These are phyloP conservation scores for Tachypleus tridentatus DNA, from an alignment of 1,140 invertebrate species.

Conservation along the genomic window DNA sequence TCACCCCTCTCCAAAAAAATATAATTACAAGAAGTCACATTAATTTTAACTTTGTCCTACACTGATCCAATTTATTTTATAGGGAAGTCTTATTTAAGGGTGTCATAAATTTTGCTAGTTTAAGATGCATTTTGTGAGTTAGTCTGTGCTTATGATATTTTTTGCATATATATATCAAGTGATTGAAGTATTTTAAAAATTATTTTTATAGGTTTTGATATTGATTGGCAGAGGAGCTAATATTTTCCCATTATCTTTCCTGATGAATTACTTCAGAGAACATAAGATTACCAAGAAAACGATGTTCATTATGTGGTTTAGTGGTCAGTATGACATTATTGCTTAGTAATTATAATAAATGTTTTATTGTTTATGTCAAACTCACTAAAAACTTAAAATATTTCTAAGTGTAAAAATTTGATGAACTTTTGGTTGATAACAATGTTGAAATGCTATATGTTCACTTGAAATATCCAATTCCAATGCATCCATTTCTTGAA, in stretches of 20 bases:
- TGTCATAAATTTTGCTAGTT: constrained; percentile 1
- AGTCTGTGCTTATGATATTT: neutral
- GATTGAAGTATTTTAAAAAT: constrained; percentile 7
- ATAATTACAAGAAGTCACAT: too few species aligned
- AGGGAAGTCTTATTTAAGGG: neutral
- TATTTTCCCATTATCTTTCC: constrained; percentile 85
- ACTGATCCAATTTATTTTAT: neutral
- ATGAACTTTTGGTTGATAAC: too few species aligned
- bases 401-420: too few species aligned
- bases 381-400: too few species aligned
- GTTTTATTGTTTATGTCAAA: neutral
- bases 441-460: too few species aligned
- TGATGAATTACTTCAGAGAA: constrained; percentile 91
- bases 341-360: neutral
- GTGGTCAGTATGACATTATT: constrained; percentile 44
- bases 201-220: constrained; percentile 51
- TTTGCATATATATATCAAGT: neutral
- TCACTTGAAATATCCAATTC: too few species aligned
- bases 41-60: too few species aligned
- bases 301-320: constrained; percentile 99
- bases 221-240: constrained; percentile 88
- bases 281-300: constrained; percentile 96
- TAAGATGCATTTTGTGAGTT: neutral
- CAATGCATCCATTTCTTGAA: too few species aligned
- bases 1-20: too few species aligned